Evolutionary conservation across 2,888 invertebrate species (phyloP).

Genomic region (Pseudanteris insignis): DNA sequence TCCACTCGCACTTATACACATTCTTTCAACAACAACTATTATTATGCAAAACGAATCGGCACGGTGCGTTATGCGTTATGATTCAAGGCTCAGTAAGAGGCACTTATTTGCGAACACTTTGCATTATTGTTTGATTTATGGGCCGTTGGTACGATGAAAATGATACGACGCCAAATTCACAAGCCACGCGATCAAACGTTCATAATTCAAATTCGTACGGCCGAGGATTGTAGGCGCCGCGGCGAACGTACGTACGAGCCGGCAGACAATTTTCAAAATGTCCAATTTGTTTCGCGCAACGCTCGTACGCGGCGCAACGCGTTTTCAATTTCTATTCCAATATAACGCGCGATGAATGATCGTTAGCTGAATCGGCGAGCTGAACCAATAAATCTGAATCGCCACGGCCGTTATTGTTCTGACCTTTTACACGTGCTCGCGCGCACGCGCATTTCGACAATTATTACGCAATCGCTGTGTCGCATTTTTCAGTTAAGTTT

Average conservation of each 20-base stretch:
- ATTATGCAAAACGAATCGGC: constrained; percentile 42
- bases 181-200: constrained; percentile 32
- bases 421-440: constrained; percentile 17
- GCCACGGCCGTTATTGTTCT: constrained; percentile 16
- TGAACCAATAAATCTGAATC: constrained; percentile 27
- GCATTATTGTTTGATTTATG: constrained; percentile 44
- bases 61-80: constrained; percentile 40
- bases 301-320: constrained; percentile 14
- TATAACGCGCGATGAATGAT: constrained; percentile 23
- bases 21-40: constrained; percentile 31
- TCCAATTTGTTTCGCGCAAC: constrained; percentile 22
- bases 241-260: too few relatives aligned
- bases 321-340: constrained; percentile 33
- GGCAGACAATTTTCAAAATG: constrained; percentile 33
- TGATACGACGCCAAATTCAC: constrained; percentile 36
- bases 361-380: constrained; percentile 18
- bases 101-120: constrained; percentile 40
- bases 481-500: too few relatives aligned
- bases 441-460: constrained; percentile 2
- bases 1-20: constrained; percentile 14
- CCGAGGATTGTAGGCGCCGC: constrained; percentile 11
- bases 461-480: neutral
- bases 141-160: constrained; percentile 34
- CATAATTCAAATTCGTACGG: constrained; percentile 26
- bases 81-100: constrained; percentile 42